Conservation (phyloP, 2,797 vertebrate species). For the Acanthornis magna region DNA sequence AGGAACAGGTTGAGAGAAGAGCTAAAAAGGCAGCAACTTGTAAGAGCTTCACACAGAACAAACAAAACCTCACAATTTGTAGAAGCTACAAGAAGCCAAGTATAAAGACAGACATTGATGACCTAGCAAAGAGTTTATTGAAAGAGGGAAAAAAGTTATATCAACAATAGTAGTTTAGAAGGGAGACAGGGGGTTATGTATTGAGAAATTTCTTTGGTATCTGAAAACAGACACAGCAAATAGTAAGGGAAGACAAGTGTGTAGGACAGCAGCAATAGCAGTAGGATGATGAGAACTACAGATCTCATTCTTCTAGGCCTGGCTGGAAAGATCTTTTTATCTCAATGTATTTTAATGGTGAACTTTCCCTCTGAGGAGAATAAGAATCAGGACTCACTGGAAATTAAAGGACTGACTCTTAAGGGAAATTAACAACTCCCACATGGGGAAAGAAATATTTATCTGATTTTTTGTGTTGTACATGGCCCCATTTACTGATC, state of each 20-base stretch:
- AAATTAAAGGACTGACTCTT: neutral
- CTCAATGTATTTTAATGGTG: neutral
- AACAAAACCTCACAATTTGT: neutral
- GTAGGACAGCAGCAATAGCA: neutral
- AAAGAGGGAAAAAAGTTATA: neutral
- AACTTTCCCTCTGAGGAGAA: neutral
- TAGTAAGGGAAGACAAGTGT: neutral
- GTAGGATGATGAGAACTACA: neutral
- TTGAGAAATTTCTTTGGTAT: neutral
- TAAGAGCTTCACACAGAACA: neutral
- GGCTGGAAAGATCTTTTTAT: neutral
- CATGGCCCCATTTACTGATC: neutral
- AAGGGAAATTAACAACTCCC: neutral
- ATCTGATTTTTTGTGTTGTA: neutral
- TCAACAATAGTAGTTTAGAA: neutral
- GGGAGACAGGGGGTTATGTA: neutral
- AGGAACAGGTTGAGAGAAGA: neutral
- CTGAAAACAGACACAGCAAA: neutral
- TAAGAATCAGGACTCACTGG: neutral
- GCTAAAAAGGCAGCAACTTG: neutral
- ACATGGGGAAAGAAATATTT: neutral
- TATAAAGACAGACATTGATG: neutral
- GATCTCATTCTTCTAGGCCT: neutral
- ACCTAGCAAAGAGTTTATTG: neutral
- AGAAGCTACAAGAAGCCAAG: neutral